These are phyloP conservation scores for Steinernema scapterisci DNA, from an alignment of 2,888 invertebrate species.

Conservation along the genomic window DNA sequence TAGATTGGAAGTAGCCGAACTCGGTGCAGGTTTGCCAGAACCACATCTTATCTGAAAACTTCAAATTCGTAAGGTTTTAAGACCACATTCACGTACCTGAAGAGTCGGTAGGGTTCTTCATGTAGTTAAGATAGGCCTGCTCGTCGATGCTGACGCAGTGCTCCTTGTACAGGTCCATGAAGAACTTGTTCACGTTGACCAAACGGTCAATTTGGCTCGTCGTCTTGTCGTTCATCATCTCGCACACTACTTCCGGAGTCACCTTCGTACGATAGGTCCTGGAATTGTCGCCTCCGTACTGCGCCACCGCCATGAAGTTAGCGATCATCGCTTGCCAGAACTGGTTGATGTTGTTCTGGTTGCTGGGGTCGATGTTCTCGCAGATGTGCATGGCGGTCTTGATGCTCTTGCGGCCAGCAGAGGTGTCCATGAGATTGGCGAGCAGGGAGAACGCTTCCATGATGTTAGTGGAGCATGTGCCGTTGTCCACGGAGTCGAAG, in stretches of 20 bases:
- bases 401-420: constrained; percentile 43
- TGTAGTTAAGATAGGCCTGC: constrained; percentile 46
- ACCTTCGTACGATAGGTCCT: constrained; percentile 65
- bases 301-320: constrained; percentile 87
- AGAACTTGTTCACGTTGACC: constrained; percentile 3
- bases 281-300: constrained; percentile 91
- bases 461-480: constrained; percentile 43
- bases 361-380: constrained; percentile 40
- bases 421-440: constrained; percentile 36
- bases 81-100: too few relatives aligned
- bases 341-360: constrained; percentile 74
- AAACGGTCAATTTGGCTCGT: not conserved
- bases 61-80: constrained; percentile 34
- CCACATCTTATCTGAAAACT: constrained; percentile 77
- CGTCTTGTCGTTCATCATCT: not conserved
- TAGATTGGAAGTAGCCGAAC: constrained; percentile 91
- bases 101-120: constrained; percentile 41
- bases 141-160: constrained; percentile 52
- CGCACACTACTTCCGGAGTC: not conserved
- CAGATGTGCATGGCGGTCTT: constrained; percentile 45
- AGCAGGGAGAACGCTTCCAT: constrained; percentile 34
- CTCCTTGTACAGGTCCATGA: constrained; percentile 4
- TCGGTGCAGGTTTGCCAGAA: constrained; percentile 92
- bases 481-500: constrained; percentile 73
- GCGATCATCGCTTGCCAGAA: constrained; percentile 80